Evolutionary conservation across 2,113 vertebrate species (phyloP).

Genomic region (Cyphomyrus plagiostoma): DNA sequence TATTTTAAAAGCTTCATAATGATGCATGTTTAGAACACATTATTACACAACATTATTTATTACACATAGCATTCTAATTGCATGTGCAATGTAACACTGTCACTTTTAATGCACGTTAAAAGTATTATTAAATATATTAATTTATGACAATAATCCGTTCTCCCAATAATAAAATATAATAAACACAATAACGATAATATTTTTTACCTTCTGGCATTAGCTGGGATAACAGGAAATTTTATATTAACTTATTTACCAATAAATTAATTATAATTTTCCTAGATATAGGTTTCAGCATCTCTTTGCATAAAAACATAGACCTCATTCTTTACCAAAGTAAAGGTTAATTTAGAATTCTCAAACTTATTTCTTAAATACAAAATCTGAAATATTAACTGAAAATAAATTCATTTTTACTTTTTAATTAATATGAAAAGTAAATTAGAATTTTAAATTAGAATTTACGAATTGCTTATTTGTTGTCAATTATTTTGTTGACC

Average conservation of each 20-base stretch:
- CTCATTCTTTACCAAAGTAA: neutral
- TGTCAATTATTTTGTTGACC: neutral
- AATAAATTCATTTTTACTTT: no score
- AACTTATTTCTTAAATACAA: neutral
- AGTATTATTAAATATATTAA: neutral
- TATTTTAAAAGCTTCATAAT: neutral
- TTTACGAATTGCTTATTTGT: neutral
- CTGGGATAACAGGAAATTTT: neutral
- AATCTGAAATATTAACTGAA: neutral
- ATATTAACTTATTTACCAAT: neutral
- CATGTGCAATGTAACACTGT: neutral
- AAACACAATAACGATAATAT: neutral
- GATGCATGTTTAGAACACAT: neutral
- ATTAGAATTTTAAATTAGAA: neutral
- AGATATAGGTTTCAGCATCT: neutral
- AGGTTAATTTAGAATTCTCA: neutral
- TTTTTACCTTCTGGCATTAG: neutral
- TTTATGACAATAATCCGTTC: neutral
- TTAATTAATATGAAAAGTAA: neutral
- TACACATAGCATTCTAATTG: neutral
- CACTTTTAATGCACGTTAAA: neutral
- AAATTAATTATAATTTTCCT: neutral
- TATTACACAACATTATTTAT: neutral
- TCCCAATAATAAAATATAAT: slow-evolving; percentile 15
- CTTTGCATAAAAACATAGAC: neutral